phyloP scores from a whole-genome alignment of 1,140 invertebrate species.

The Nymphalis io region DNA sequence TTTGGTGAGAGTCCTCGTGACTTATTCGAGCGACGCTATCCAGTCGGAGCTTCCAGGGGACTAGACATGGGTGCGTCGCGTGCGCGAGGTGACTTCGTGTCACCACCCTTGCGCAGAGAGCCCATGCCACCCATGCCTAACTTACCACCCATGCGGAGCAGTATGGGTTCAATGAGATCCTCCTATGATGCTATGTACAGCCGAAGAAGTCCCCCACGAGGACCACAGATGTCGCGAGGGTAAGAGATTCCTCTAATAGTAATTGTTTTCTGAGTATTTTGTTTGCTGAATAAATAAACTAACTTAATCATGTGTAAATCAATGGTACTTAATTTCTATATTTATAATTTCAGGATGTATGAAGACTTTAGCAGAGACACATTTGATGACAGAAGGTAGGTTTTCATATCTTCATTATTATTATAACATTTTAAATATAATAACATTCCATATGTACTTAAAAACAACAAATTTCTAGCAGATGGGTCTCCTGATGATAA shows the following conservation, averaged over 20 bases:
- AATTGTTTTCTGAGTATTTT: neutral
- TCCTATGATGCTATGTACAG: constrained; percentile 91
- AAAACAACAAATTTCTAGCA: too few species aligned
- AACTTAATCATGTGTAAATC: too few species aligned
- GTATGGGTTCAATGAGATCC: constrained; percentile 81
- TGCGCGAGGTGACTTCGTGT: constrained; percentile 84
- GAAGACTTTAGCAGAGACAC: constrained; percentile 92
- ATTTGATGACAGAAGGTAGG: constrained; percentile 90
- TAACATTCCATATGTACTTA: too few species aligned
- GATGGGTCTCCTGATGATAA: too few species aligned
- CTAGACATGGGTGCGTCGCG: constrained; percentile 82
- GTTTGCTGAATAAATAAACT: neutral
- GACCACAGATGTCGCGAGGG: constrained; percentile 79
- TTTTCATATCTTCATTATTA: constrained; percentile 6
- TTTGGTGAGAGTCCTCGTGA: constrained; percentile 88
- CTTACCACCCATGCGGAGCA: constrained; percentile 80
- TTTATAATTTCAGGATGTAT: constrained; percentile 83
- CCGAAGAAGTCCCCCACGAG: constrained; percentile 86
- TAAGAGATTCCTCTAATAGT: constrained; percentile 24
- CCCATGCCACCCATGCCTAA: constrained; percentile 85
- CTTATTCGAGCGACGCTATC: constrained; percentile 89
- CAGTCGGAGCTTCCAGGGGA: constrained; percentile 83
- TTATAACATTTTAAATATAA: neutral
- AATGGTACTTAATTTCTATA: neutral
- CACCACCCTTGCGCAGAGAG: constrained; percentile 84